Base-by-base conservation (phyloP, 2,888 invertebrate species). In the Tinea semifulvella region DNA sequence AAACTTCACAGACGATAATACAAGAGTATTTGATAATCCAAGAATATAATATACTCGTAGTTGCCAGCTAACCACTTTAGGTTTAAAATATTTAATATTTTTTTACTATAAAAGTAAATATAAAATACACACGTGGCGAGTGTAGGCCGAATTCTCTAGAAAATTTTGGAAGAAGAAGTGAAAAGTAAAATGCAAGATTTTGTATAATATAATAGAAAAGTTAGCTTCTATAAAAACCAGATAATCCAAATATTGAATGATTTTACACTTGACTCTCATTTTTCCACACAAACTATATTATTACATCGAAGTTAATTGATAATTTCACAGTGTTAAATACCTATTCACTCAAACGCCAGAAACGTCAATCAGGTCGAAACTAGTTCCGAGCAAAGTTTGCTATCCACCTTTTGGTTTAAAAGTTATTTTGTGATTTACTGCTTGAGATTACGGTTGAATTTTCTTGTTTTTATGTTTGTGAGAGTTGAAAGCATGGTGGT, bases 401-500 rank as follows among this genome's bases (percentile, higher is more conserved):
- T 31, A 31, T 13, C 11, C 31, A 31, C 7, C 31, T n/a, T 31
- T 31, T 14, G 4, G 3, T 31, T 31, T 13, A 4, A 31, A 31
- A 31, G 14, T n/a, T 7, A 31, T 31, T 31, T n/a, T 31, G 13
- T 14, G 7, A 11, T 31, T 2, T 31, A 31, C 14, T 13, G 11
- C 14, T 31, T 14, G 14, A 13, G 2, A 13, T 2, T 31, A 31
- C 3, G n/a, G 31, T 4, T 31, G n/a, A 31, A n/a, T 14, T 13
- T 31, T 14, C 11, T 13, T 31, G 3, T 11, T 31, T 7, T n/a
- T 31, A 6, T 16, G 10, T 16, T 18, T 18, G 36, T 17, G 39
- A 45, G 45, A 45, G 40, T 45, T 42, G 46, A 46, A 46, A 46
- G 46, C 42, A 31, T 31, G 25, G 17, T 18, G 8, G 36, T 36